A percentile compares a stretch with the other conserved stretches of the same genome.
These are phyloP conservation scores for Sarcophaga caerulescens DNA, from an alignment of 2,888 invertebrate genomes.

Conservation along the genomic window DNA sequence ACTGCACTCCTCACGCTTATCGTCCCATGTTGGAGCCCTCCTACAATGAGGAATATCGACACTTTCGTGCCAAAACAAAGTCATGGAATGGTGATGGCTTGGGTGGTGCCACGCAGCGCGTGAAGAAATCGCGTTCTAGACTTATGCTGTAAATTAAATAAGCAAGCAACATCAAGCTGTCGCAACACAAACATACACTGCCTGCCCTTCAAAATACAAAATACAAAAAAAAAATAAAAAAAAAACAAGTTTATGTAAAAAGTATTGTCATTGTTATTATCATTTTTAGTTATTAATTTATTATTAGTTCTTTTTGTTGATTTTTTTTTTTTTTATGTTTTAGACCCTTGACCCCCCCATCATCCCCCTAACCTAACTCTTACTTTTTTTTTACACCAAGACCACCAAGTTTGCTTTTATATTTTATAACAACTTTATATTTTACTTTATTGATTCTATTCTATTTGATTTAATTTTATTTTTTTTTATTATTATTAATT, in stretches of 20 bases:
- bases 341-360: conserved; percentile 31
- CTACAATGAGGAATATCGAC: conserved; percentile 87
- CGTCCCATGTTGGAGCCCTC: conserved; percentile 93
- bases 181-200: conserved; percentile 23
- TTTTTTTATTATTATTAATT: conserved; percentile 42
- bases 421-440: conserved; percentile 54
- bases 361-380: conserved; percentile 1
- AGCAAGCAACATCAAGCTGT: not conserved
- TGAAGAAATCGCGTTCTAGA: conserved; percentile 80
- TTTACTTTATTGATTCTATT: conserved; percentile 3
- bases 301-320: conserved; percentile 69
- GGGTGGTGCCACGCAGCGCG: conserved; percentile 76
- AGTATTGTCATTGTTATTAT: conserved; percentile 67
- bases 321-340: conserved; percentile 60
- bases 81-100: conserved; percentile 84
- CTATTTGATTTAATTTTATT: not conserved
- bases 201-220: conserved; percentile 58
- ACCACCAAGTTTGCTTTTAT: conserved; percentile 38
- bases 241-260: conserved; percentile 64
- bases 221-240: no score
- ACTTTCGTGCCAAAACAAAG: conserved; percentile 90
- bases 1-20: conserved; percentile 89
- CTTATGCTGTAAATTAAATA: conserved; percentile 80
- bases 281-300: conserved; percentile 67
- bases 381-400: conserved; percentile 15